Evolutionary conservation across 2,888 invertebrate species (phyloP).

Genomic region (Cephus runcator): DNA sequence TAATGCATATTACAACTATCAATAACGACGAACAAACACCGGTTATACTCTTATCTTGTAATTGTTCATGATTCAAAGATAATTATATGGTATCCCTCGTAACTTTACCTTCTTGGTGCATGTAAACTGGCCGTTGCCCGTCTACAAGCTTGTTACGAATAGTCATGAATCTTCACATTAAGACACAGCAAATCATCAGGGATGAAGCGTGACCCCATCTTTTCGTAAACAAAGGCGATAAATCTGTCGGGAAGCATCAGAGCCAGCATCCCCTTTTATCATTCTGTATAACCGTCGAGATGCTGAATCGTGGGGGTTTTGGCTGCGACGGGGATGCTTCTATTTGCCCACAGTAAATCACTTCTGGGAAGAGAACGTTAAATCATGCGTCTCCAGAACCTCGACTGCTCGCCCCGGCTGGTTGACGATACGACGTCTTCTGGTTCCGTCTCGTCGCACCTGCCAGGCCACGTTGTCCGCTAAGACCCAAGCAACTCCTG

Average conservation of each 20-base stretch:
- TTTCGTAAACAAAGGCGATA: background rate
- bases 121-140: too few relatives aligned
- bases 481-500: background rate
- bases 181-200: background rate
- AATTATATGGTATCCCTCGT: background rate
- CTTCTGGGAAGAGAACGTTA: conserved; percentile 10
- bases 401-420: conserved; percentile 25
- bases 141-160: background rate
- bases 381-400: conserved; percentile 6
- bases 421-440: conserved; percentile 12
- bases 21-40: background rate
- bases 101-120: too few relatives aligned
- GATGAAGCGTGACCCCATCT: background rate
- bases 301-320: background rate
- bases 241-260: background rate
- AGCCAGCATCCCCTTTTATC: background rate
- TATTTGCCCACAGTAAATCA: conserved; percentile 17
- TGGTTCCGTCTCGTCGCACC: conserved; percentile 26
- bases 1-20: too few relatives aligned
- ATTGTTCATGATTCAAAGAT: background rate
- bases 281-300: background rate
- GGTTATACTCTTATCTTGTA: background rate
- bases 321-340: background rate
- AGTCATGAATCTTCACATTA: background rate
- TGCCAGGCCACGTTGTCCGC: conserved; percentile 16